Evolutionary conservation across 2,113 vertebrate genomes (phyloP), one percentile per base, ranked within the genome.

Genomic region (Leuciscus idus): DNA sequence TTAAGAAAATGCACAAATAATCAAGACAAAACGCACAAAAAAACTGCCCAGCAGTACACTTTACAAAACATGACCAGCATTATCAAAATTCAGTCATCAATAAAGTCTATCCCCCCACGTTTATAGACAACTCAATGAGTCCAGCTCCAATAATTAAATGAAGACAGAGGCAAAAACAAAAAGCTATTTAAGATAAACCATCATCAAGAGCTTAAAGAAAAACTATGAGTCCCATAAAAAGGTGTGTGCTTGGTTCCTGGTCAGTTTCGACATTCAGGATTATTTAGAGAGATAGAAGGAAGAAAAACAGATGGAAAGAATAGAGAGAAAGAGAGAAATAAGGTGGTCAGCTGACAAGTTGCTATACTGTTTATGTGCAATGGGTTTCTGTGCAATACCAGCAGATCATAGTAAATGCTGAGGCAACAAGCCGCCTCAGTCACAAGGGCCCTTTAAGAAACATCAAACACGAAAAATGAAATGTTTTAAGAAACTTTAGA

Each of bases 101-200:
- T 84, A 91, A 86, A 86, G 79, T 91, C 88, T 88, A 72, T 59
- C 0, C 26, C 86, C 81, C 84, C 72, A 84, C 87, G 87, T 82
- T 46, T 84, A 86, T 39, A 78, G 75, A 89, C 88, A 57, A 62
- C 10, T 85, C 81, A 81, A 91, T 92, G 97, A 98, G 97, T 94
- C 98, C 97, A 90, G 97, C 97, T 98, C 98, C 95, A 92, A 74
- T 57, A 90, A 93, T 21, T 76, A 85, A 87, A 87, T 86, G 48
- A 64, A 78, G 15, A 59, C 76, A n/a, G 57, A 0, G 11, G 90
- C 88, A 93, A 92, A 91, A 83, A 93, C 81, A 91, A 93, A 88
- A 88, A 48, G 39, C 59, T 21, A 66, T 81, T 81, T 81, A 81
- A 83, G 89, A 87, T 84, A 33, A 77, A 62, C 76, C 33, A 90